Evolutionary conservation across 2,113 vertebrate species (phyloP).

Genomic region (Scophthalmus maximus): DNA sequence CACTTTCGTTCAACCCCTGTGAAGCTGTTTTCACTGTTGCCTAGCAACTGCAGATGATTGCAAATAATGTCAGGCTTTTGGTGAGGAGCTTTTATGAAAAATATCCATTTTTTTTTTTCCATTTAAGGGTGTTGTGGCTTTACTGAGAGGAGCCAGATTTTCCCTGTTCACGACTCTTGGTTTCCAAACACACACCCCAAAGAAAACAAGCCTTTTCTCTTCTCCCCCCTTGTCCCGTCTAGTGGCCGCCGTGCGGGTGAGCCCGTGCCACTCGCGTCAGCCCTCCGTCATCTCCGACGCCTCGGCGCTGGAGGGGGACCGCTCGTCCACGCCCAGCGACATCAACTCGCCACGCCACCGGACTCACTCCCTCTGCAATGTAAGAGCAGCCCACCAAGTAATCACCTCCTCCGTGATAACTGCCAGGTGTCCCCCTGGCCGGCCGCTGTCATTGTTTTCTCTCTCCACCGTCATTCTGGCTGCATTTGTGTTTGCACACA

Average conservation of each 20-base stretch:
- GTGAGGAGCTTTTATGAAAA: slow-evolving; percentile 12
- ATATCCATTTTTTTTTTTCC: slow-evolving; percentile 18
- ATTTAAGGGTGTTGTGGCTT: slow-evolving; percentile 13
- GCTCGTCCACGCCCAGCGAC: slow-evolving; percentile 97
- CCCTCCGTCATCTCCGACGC: slow-evolving; percentile 95
- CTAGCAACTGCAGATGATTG: slow-evolving; percentile 73
- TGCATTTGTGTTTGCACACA: slow-evolving; percentile 47
- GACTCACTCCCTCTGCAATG: slow-evolving; percentile 99
- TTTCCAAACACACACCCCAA: slow-evolving; percentile 33
- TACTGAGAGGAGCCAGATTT: slow-evolving; percentile 8
- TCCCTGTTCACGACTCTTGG: slow-evolving; percentile 11
- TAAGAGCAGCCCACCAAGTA: slow-evolving; percentile 84
- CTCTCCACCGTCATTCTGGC: slow-evolving; percentile 46
- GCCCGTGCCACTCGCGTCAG: slow-evolving; percentile 96
- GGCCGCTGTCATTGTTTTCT: slow-evolving; percentile 36
- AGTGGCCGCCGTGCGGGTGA: slow-evolving; percentile 92
- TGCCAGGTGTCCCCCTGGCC: slow-evolving; percentile 19
- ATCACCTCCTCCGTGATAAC: slow-evolving; percentile 43
- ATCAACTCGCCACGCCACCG: slow-evolving; percentile 98
- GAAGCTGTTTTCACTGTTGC: slow-evolving; percentile 72
- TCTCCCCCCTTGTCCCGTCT: slow-evolving; percentile 58
- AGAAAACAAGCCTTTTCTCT: slow-evolving; percentile 50
- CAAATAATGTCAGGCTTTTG: slow-evolving; percentile 52
- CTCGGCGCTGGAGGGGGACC: slow-evolving; percentile 91
- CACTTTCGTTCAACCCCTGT: slow-evolving; percentile 47